A percentile compares a stretch with the other conserved stretches of the same genome.
Evolutionary conservation across 2,113 vertebrate species (phyloP).

Genomic region (Xenopus laevis): DNA sequence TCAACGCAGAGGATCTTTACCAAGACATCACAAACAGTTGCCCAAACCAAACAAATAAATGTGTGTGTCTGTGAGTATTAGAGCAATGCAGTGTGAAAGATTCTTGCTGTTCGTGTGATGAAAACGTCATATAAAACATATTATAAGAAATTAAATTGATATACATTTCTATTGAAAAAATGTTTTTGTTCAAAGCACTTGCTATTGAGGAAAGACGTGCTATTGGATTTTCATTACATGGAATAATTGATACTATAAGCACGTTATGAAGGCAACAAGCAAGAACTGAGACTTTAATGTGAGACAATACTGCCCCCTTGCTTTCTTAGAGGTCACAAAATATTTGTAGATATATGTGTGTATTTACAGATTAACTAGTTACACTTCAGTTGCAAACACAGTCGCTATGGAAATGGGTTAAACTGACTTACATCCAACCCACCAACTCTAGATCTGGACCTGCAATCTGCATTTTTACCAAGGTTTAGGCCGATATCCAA

Average conservation of each 20-base stretch:
- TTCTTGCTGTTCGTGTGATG: too few relatives aligned
- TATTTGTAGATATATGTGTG: neutral
- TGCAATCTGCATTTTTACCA: too few relatives aligned
- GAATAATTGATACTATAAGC: constrained; percentile 38
- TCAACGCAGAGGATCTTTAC: too few relatives aligned
- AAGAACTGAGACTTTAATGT: neutral
- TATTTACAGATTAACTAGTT: neutral
- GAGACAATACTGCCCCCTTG: constrained; percentile 22
- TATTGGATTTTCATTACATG: constrained; percentile 32
- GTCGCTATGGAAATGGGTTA: neutral
- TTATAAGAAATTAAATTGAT: too few relatives aligned
- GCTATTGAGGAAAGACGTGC: constrained; percentile 19
- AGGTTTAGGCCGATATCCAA: too few relatives aligned
- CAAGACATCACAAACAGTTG: too few relatives aligned
- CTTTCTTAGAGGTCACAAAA: neutral
- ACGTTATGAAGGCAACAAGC: neutral
- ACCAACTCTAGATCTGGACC: too few relatives aligned
- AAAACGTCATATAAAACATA: too few relatives aligned
- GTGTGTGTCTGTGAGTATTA: too few relatives aligned
- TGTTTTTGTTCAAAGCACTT: constrained; percentile 21
- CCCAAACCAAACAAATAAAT: too few relatives aligned
- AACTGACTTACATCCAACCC: neutral
- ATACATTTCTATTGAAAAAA: neutral
- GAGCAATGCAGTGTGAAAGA: too few relatives aligned
- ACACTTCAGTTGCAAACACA: neutral